phyloP scores from a whole-genome alignment of 2,888 invertebrate genomes.

The Ypsolopha sequella region DNA sequence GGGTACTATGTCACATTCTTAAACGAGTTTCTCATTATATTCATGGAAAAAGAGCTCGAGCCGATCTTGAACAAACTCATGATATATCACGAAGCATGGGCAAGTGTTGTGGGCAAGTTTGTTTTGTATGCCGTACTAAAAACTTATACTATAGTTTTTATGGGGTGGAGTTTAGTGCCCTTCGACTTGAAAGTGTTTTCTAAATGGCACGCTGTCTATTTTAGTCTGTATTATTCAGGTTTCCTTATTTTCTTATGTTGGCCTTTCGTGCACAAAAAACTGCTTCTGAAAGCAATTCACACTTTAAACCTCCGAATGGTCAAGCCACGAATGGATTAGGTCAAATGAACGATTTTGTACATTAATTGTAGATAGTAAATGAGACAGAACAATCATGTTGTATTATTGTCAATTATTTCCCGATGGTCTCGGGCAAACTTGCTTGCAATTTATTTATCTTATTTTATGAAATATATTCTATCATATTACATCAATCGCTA shows the following conservation, averaged over 20 bases:
- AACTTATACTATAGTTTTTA: conserved; percentile 81
- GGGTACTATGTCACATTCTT: conserved; percentile 96
- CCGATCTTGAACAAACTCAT: conserved; percentile 64
- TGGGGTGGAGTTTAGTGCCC: conserved; percentile 86
- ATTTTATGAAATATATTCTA: too few species aligned
- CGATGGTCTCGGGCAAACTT: too few species aligned
- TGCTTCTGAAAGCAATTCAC: conserved; percentile 21
- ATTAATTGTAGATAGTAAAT: not conserved
- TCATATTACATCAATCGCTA: too few species aligned
- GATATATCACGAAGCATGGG: conserved; percentile 53
- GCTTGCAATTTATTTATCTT: too few species aligned
- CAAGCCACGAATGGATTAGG: not conserved
- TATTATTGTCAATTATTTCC: too few species aligned
- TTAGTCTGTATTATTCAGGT: conserved; percentile 77
- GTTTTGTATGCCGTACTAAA: conserved; percentile 73
- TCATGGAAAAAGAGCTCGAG: conserved; percentile 83
- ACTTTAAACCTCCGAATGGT: not conserved
- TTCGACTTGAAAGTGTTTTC: conserved; percentile 79
- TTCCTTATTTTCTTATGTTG: conserved; percentile 77
- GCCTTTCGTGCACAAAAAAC: conserved; percentile 69
- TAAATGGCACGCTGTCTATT: conserved; percentile 76
- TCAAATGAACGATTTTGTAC: not conserved
- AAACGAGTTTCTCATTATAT: conserved; percentile 90
- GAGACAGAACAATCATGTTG: too few species aligned
- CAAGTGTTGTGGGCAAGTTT: conserved; percentile 37